Percentiles rank a stretch among this genome's conserved stretches.
Conservation (phyloP, 2,113 vertebrate genomes). For the Channa argus region DNA sequence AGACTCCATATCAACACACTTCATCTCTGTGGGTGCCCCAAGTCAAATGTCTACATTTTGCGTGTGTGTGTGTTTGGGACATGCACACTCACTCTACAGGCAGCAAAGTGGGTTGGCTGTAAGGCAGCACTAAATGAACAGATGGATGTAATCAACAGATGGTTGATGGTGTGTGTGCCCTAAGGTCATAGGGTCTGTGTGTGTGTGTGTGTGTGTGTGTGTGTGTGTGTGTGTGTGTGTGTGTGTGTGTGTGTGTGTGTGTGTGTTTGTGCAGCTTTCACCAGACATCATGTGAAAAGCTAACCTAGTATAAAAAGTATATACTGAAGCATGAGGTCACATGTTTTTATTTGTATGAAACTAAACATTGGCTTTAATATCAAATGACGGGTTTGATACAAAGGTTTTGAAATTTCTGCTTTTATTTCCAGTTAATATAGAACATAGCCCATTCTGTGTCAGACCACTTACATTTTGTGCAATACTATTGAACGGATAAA, state of each 20-base stretch:
- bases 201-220: constrained; percentile 17
- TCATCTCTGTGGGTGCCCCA: constrained; percentile 34
- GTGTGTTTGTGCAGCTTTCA: not conserved
- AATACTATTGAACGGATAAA: no score
- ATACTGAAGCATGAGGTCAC: not conserved
- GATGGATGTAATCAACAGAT: constrained; percentile 60
- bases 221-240: not conserved
- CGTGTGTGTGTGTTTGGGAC: constrained; percentile 4
- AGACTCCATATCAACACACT: constrained; percentile 41
- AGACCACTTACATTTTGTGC: no score
- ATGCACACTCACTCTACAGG: constrained; percentile 23
- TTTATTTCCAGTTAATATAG: no score
- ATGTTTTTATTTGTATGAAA: no score
- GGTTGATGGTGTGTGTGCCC: constrained; percentile 48
- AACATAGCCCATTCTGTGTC: no score
- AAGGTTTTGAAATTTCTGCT: no score
- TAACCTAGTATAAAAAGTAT: not conserved
- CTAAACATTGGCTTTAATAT: no score
- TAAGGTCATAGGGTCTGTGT: constrained; percentile 23
- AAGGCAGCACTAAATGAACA: constrained; percentile 51
- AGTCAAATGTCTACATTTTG: constrained; percentile 18
- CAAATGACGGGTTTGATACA: no score
- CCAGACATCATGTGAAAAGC: not conserved
- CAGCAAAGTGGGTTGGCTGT: constrained; percentile 30
- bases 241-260: not conserved